phyloP scores from a whole-genome alignment of 2,888 invertebrate species.

The Agrochola macilenta region DNA sequence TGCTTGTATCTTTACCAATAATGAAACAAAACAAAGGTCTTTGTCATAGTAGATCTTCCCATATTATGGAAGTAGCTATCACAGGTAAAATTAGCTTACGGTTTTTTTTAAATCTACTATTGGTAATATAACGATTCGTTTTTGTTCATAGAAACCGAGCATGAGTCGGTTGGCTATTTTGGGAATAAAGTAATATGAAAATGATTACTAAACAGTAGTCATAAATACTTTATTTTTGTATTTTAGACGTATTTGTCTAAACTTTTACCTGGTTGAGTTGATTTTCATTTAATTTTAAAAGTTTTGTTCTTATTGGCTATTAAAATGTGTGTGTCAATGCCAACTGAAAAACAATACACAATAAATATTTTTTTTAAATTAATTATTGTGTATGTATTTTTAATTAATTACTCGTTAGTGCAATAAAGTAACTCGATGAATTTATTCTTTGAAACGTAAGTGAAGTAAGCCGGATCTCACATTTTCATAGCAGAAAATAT shows the following conservation, averaged over 20 bases:
- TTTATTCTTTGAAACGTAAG: neutral
- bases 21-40: no score
- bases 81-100: no score
- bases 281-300: neutral
- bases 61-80: no score
- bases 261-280: neutral
- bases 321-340: no score
- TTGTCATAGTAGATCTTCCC: no score
- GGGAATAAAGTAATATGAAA: neutral
- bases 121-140: no score
- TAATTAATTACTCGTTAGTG: neutral
- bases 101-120: no score
- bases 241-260: no score
- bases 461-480: neutral
- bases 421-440: neutral
- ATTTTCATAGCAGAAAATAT: neutral
- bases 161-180: neutral
- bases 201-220: neutral
- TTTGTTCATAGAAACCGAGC: no score
- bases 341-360: neutral
- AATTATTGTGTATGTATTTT: no score
- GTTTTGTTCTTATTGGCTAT: neutral
- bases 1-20: no score
- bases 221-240: neutral
- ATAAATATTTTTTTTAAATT: no score